Conservation (phyloP, 1,140 invertebrate species). For the Aradophagus sp. region DNA sequence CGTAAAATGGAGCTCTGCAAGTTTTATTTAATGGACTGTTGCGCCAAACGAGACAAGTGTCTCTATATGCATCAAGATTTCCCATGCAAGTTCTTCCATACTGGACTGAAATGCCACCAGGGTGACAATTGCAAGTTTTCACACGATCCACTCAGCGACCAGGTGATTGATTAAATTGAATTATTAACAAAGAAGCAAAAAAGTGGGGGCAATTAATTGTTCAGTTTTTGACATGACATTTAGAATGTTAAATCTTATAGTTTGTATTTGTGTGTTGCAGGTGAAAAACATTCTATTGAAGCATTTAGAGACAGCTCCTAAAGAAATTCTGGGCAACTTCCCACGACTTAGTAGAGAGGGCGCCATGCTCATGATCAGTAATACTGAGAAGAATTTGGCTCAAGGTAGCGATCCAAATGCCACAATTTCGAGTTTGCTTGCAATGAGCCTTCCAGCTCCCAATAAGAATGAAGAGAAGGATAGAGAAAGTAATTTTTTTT, state of each 20-base stretch:
- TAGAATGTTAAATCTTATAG: no score
- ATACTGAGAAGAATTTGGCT: constrained; percentile 80
- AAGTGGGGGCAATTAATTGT: no score
- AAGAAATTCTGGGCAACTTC: constrained; percentile 91
- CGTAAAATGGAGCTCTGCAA: constrained; percentile 96
- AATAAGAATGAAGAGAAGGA: constrained; percentile 64
- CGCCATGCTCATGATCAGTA: constrained; percentile 82
- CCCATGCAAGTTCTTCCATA: constrained; percentile 98
- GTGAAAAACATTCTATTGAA: constrained; percentile 76
- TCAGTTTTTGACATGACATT: no score
- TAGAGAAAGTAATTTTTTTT: constrained; percentile 63
- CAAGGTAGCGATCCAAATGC: constrained; percentile 66
- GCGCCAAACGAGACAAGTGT: constrained; percentile 96
- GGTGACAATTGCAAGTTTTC: constrained; percentile 94
- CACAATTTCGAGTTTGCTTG: constrained; percentile 72
- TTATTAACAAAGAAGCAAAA: no score
- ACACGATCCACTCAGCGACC: constrained; percentile 85
- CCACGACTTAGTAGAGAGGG: constrained; percentile 85
- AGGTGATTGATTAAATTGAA: no score
- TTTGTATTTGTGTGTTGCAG: no score
- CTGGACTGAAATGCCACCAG: constrained; percentile 87
- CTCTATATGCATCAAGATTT: constrained; percentile 98
- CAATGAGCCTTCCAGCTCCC: constrained; percentile 64
- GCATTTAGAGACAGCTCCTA: constrained; percentile 91
- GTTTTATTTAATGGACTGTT: constrained; percentile 96